These are phyloP conservation scores for Ibycter americanus DNA, from an alignment of 2,797 vertebrate species.

Conservation along the genomic window DNA sequence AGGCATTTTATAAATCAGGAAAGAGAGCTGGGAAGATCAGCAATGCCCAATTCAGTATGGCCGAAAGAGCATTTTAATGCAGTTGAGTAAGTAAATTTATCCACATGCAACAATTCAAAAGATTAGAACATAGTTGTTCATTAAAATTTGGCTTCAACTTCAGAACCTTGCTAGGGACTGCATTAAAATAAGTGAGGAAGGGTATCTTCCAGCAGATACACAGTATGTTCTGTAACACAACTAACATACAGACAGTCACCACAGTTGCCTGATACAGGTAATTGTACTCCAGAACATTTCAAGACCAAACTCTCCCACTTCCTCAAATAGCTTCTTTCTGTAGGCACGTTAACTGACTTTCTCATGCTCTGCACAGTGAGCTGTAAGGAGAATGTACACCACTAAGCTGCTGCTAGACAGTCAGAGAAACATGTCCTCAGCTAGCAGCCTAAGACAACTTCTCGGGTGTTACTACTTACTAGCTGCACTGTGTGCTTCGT, in stretches of 20 bases:
- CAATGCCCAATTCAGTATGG: background rate
- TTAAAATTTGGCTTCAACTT: background rate
- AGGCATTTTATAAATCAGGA: background rate
- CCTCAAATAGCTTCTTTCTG: background rate
- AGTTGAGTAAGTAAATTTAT: background rate
- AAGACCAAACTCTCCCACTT: background rate
- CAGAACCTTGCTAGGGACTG: background rate
- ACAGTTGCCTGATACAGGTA: background rate
- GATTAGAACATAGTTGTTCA: background rate
- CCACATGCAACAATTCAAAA: background rate
- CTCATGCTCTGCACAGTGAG: background rate
- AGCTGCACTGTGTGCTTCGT: background rate
- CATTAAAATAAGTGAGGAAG: background rate
- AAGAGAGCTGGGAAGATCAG: background rate
- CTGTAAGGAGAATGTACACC: background rate
- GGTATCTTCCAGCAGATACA: background rate
- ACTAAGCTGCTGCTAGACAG: background rate
- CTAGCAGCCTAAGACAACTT: background rate
- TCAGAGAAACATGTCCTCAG: background rate
- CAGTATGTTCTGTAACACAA: fast-evolving
- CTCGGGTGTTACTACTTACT: background rate
- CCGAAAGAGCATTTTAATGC: background rate
- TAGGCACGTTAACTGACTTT: background rate
- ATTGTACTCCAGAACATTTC: background rate
- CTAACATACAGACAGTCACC: no score